Conservation (phyloP, 35 echinoderm and acorn worm species). For the Ophioderma brevispina region DNA sequence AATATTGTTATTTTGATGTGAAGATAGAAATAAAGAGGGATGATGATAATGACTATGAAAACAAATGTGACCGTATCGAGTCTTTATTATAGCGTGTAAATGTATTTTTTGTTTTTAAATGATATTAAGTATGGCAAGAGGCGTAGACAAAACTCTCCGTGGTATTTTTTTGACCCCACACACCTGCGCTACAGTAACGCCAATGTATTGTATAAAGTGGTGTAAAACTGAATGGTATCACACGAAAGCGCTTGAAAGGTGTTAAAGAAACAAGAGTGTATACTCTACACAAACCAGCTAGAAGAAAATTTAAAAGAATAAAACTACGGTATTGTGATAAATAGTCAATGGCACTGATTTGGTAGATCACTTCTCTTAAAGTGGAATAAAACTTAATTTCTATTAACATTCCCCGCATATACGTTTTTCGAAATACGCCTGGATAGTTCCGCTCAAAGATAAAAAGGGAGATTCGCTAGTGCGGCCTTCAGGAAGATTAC, state of each 20-base stretch:
- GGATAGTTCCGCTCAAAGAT: slow-evolving; percentile 22
- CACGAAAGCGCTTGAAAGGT: not conserved
- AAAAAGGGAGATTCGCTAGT: slow-evolving; percentile 10
- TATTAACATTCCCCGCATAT: slow-evolving; percentile 31
- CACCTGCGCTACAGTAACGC: not conserved
- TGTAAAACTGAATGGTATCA: not conserved
- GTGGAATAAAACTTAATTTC: slow-evolving; percentile 43
- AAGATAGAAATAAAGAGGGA: not conserved
- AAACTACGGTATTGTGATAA: slow-evolving; percentile 11
- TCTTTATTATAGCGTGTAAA: not conserved
- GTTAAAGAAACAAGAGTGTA: not conserved
- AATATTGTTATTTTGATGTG: no score
- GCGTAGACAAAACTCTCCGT: not conserved
- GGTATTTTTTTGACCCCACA: not conserved
- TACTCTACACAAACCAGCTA: slow-evolving; percentile 40
- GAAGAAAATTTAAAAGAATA: slow-evolving; percentile 31
- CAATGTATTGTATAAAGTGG: not conserved
- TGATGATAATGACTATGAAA: not conserved
- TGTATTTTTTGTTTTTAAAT: not conserved
- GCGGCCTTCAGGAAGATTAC: not conserved
- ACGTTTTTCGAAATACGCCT: slow-evolving; percentile 55
- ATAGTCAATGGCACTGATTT: slow-evolving; percentile 54
- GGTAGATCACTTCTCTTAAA: slow-evolving; percentile 24
- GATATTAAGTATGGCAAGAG: not conserved
- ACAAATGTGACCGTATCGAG: not conserved